Evolutionary conservation across 2,113 vertebrate genomes (phyloP).

Genomic region (Gymnorhina tibicen): DNA sequence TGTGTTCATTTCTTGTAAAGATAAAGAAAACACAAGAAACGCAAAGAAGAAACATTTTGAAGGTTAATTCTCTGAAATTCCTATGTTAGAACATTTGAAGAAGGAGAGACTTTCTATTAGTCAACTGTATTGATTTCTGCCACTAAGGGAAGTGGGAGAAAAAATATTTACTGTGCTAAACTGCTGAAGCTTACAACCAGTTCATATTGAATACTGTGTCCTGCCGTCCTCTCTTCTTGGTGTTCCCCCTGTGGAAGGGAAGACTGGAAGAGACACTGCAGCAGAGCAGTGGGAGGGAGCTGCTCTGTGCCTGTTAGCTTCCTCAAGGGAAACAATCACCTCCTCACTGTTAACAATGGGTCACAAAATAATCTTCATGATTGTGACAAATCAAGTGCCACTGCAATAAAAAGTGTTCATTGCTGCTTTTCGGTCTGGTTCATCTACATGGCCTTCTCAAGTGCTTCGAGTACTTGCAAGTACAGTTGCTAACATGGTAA

Average conservation of each 20-base stretch:
- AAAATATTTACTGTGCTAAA: conserved; percentile 18
- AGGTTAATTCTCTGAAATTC: neutral
- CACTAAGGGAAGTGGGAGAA: neutral
- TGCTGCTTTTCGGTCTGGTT: neutral
- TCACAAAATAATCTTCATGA: neutral
- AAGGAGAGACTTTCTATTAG: neutral
- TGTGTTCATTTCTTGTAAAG: neutral
- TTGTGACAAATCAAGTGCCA: neutral
- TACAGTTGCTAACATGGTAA: neutral
- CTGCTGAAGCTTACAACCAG: neutral
- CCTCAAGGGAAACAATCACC: neutral
- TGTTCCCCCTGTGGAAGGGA: neutral
- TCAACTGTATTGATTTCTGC: neutral
- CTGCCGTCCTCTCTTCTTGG: neutral
- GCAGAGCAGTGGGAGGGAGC: neutral
- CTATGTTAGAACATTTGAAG: neutral
- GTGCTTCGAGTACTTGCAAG: neutral
- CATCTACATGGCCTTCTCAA: neutral
- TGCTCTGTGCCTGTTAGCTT: neutral
- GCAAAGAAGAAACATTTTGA: neutral
- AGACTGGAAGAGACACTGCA: neutral
- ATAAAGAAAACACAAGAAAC: neutral
- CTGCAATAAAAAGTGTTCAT: neutral
- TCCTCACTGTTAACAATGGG: neutral
- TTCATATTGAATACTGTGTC: neutral